Conservation (phyloP, 2,797 vertebrate genomes). For the Chaetophractus vellerosus region DNA sequence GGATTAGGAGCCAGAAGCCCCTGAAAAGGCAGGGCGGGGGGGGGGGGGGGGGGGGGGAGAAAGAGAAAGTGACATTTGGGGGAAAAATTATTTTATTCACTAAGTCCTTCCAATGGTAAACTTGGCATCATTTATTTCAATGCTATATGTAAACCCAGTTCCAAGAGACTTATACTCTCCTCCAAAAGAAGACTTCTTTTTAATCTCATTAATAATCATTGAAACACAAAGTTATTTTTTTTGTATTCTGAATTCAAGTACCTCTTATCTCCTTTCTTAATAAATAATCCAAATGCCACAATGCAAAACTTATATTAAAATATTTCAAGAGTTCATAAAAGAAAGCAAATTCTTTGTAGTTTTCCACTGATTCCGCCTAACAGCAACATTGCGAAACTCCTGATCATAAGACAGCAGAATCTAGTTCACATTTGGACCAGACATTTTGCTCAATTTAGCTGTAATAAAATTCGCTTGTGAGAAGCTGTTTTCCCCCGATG, state of each 20-base stretch:
- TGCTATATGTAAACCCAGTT: not conserved
- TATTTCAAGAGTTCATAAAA: constrained; percentile 11
- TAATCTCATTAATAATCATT: not conserved
- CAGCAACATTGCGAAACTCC: not conserved
- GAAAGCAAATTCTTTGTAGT: not conserved
- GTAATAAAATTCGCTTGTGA: constrained; percentile 5
- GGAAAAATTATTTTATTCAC: constrained; percentile 5
- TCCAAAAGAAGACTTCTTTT: not conserved
- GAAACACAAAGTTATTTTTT: not conserved
- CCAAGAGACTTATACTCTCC: not conserved
- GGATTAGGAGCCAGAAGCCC: too few species aligned
- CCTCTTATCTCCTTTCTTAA: not conserved
- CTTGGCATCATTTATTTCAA: not conserved
- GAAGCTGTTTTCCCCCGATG: not conserved
- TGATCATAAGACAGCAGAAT: not conserved
- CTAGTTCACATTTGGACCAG: not conserved
- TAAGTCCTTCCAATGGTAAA: not conserved
- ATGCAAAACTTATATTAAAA: not conserved
- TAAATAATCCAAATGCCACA: not conserved
- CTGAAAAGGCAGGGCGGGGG: too few species aligned
- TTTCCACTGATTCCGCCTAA: not conserved
- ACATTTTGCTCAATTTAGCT: not conserved
- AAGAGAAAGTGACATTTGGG: not conserved
- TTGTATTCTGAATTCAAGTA: constrained; percentile 30
- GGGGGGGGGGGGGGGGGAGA: too few species aligned